Evolutionary conservation across 2,113 vertebrate species (phyloP).

Genomic region (Lampris megalopsis): DNA sequence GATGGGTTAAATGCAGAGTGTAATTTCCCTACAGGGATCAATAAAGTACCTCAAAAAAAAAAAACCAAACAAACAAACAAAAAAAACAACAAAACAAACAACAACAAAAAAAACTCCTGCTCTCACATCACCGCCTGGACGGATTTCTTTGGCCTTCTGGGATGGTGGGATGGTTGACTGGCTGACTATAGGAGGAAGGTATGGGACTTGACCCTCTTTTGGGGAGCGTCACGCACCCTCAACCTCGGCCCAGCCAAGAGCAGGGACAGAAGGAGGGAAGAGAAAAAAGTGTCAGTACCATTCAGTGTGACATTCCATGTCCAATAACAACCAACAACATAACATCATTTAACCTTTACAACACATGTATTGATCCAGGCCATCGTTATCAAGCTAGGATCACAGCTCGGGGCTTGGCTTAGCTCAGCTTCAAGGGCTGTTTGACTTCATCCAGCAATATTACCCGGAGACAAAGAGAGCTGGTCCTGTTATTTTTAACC

Average conservation of each 20-base stretch:
- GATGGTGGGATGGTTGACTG: constrained; percentile 27
- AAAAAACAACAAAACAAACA: too few relatives aligned
- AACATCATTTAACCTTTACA: constrained; percentile 90
- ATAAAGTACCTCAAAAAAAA: too few relatives aligned
- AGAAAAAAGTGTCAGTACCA: constrained; percentile 75
- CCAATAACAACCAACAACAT: constrained; percentile 81
- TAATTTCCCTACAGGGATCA: too few relatives aligned
- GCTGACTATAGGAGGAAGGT: constrained; percentile 6
- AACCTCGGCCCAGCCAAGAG: constrained; percentile 53
- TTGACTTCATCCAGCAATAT: constrained; percentile 70
- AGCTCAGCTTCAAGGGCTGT: constrained; percentile 72
- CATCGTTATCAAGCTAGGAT: constrained; percentile 79
- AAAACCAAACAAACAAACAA: too few relatives aligned
- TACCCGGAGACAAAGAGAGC: constrained; percentile 75
- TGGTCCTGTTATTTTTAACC: constrained; percentile 53
- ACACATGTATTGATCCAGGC: constrained; percentile 83
- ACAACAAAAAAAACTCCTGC: too few relatives aligned
- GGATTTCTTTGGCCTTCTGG: constrained; percentile 28
- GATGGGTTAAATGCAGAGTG: too few relatives aligned
- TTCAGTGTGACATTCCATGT: constrained; percentile 72
- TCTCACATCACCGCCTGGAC: neutral
- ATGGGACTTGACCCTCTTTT: constrained; percentile 61
- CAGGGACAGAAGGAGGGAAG: constrained; percentile 42
- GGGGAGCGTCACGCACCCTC: constrained; percentile 49
- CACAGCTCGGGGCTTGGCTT: constrained; percentile 74